phyloP scores from a whole-genome alignment of 2,888 invertebrate genomes.

The Clanis bilineata region DNA sequence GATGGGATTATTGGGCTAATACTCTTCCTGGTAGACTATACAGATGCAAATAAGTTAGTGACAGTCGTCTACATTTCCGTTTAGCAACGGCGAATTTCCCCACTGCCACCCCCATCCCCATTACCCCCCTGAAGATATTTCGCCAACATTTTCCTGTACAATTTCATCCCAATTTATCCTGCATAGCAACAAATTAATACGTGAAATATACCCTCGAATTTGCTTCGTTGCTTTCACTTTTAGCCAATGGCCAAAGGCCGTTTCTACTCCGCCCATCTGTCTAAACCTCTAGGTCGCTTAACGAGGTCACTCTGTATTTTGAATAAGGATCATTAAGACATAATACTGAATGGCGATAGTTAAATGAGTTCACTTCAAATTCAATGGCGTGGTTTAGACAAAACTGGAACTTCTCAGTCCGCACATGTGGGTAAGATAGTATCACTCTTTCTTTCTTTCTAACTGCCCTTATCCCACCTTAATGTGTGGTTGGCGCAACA shows the following conservation, averaged over 20 bases:
- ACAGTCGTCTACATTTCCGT: background rate
- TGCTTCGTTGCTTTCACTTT: background rate
- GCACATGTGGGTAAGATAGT: too few relatives aligned
- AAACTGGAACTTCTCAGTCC: too few relatives aligned
- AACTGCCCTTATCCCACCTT: too few relatives aligned
- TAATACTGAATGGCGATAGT: background rate
- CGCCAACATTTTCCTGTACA: background rate
- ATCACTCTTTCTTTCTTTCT: too few relatives aligned
- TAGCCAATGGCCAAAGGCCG: background rate
- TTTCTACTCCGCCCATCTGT: background rate
- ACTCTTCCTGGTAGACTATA: too few relatives aligned
- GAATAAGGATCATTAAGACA: background rate
- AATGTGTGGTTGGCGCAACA: too few relatives aligned
- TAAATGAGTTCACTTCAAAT: too few relatives aligned
- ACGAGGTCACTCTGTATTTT: background rate
- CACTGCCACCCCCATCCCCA: background rate
- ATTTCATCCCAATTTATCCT: background rate
- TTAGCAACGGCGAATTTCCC: background rate
- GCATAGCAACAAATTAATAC: background rate
- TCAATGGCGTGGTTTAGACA: too few relatives aligned
- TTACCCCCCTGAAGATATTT: background rate
- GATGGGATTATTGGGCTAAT: too few relatives aligned
- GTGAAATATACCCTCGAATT: background rate
- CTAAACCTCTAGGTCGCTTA: background rate
- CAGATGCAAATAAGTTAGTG: too few relatives aligned